Percentiles rank a stretch among this genome's conserved stretches.
phyloP scores from a whole-genome alignment of 92 coral and sea anemone species.

The Heteractis magnifica region DNA sequence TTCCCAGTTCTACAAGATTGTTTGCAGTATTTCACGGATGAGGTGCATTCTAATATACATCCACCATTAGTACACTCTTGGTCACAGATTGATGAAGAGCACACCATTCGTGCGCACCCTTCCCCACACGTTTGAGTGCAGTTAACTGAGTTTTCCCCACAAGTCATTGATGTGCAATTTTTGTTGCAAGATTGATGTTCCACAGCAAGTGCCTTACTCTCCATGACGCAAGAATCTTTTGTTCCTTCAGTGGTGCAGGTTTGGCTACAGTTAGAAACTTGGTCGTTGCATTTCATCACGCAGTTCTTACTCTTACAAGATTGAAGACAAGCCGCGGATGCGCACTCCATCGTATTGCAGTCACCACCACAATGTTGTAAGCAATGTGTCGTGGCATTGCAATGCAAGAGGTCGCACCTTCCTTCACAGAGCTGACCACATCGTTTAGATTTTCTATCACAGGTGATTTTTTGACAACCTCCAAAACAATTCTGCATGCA shows the following conservation, averaged over 20 bases:
- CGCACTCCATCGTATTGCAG: slow-evolving; percentile 18
- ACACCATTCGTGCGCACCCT: slow-evolving; percentile 26
- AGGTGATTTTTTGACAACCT: slow-evolving; percentile 1
- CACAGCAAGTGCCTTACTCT: slow-evolving; percentile 2
- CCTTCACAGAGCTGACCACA: slow-evolving; percentile 32
- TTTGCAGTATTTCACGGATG: slow-evolving; percentile 32
- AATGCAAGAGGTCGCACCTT: slow-evolving; percentile 10
- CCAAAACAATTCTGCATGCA: slow-evolving; percentile 37
- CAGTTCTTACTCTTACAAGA: slow-evolving; percentile 22
- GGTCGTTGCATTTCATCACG: slow-evolving; percentile 12
- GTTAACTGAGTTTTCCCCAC: slow-evolving; percentile 21
- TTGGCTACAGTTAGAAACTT: slow-evolving; percentile 21
- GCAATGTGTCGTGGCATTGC: slow-evolving; percentile 29
- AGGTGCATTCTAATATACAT: slow-evolving; percentile 25
- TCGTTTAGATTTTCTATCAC: slow-evolving; percentile 16
- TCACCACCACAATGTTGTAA: slow-evolving; percentile 27
- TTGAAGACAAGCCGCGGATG: slow-evolving; percentile 29
- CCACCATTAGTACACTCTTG: slow-evolving; percentile 30
- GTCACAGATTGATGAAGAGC: slow-evolving; percentile 12
- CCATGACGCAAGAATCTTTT: slow-evolving; percentile 8
- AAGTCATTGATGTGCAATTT: slow-evolving; percentile 26
- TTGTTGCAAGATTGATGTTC: slow-evolving; percentile 22
- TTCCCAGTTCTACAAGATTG: slow-evolving; percentile 34
- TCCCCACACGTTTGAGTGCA: slow-evolving; percentile 24
- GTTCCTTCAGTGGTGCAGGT: slow-evolving; percentile 14